Evolutionary conservation across 2,888 invertebrate genomes (phyloP).

Genomic region (Eristalinus aeneus): DNA sequence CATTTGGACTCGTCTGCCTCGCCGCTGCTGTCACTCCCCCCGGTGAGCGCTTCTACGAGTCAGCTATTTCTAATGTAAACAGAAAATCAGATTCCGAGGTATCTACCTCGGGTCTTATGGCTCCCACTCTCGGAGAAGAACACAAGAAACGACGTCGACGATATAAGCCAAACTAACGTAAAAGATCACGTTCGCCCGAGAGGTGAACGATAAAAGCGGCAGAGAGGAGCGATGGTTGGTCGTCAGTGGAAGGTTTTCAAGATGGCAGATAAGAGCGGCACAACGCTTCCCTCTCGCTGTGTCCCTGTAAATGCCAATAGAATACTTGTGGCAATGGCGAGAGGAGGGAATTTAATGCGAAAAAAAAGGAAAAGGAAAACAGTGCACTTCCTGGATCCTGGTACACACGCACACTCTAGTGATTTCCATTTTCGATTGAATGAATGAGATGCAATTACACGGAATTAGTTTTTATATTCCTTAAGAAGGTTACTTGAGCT

Average conservation of each 20-base stretch:
- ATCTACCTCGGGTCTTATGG: not conserved
- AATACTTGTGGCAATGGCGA: not conserved
- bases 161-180: constrained; percentile 39
- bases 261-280: not conserved
- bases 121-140: not conserved
- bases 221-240: not conserved
- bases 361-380: not conserved
- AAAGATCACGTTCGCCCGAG: constrained; percentile 49
- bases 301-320: constrained; percentile 16
- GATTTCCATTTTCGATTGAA: constrained; percentile 57
- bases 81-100: constrained; percentile 56
- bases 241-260: not conserved
- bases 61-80: constrained; percentile 64
- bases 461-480: constrained; percentile 38
- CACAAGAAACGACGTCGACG: not conserved
- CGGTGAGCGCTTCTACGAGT: constrained; percentile 8
- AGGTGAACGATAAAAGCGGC: not conserved
- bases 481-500: constrained; percentile 6
- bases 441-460: constrained; percentile 58
- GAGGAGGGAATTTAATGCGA: not conserved
- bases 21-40: not conserved
- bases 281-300: constrained; percentile 7
- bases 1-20: constrained; percentile 26
- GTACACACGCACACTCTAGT: constrained; percentile 43
- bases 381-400: constrained; percentile 46